Percentiles rank a stretch among this genome's conserved stretches.
These are phyloP conservation scores for Zaprionus bogoriensis DNA, from an alignment of 2,888 invertebrate species.

Conservation along the genomic window DNA sequence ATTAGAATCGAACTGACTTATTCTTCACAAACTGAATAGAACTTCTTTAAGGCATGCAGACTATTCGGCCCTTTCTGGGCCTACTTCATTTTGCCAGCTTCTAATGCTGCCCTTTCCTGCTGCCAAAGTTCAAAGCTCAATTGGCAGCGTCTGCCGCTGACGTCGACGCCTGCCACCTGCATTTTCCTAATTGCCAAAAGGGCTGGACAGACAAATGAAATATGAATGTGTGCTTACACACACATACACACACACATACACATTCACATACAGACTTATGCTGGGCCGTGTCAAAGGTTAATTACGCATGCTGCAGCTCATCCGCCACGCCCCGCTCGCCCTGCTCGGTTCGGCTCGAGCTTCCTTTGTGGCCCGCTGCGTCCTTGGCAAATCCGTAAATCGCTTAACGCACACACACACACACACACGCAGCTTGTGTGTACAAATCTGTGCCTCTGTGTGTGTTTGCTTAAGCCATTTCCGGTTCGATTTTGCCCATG, in stretches of 20 bases:
- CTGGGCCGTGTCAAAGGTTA: slow-evolving; percentile 68
- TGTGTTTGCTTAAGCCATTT: slow-evolving; percentile 72
- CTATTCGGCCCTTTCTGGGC: no score
- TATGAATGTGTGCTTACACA: slow-evolving; percentile 57
- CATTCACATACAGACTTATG: slow-evolving; percentile 8
- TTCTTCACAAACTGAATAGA: no score
- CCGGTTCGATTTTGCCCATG: slow-evolving; percentile 68
- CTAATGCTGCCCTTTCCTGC: background rate
- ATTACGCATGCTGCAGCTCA: slow-evolving; percentile 73
- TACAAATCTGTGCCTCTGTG: slow-evolving; percentile 12
- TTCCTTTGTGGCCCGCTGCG: slow-evolving; percentile 27
- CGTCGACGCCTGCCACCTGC: slow-evolving; percentile 50
- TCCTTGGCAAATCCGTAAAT: slow-evolving; percentile 49
- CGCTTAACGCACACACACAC: slow-evolving; percentile 42
- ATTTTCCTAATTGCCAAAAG: slow-evolving; percentile 66
- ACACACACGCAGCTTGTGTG: slow-evolving; percentile 14
- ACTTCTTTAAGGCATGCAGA: no score
- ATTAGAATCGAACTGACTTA: no score
- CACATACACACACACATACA: slow-evolving; percentile 3
- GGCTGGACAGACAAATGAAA: slow-evolving; percentile 63
- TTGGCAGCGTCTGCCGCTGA: slow-evolving; percentile 29
- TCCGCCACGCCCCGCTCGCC: background rate
- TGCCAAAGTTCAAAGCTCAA: slow-evolving; percentile 63
- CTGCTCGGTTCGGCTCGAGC: slow-evolving; percentile 14
- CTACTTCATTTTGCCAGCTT: no score